Conservation (phyloP, 2,113 vertebrate species). For the Polyodon spathula region DNA sequence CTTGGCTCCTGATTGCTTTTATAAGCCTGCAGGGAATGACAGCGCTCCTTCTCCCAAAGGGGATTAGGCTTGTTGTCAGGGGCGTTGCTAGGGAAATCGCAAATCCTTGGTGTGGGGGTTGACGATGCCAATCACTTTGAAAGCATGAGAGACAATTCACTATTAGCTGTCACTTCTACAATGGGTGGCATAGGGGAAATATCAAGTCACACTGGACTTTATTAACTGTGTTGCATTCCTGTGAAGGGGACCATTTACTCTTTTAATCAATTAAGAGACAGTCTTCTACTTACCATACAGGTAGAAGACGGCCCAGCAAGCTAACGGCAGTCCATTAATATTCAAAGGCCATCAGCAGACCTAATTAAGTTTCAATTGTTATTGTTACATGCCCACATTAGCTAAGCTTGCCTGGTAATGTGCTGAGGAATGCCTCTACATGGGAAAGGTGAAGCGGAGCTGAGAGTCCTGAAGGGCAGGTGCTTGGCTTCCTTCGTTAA, state of each 20-base stretch:
- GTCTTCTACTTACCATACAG: not conserved
- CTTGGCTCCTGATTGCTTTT: too few species aligned
- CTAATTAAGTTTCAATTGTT: too few species aligned
- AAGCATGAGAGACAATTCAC: slow-evolving; percentile 57
- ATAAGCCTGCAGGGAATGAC: too few species aligned
- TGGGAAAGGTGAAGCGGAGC: slow-evolving; percentile 10
- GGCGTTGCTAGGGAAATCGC: slow-evolving; percentile 39
- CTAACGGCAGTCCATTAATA: slow-evolving; percentile 11
- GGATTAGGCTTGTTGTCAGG: slow-evolving; percentile 42
- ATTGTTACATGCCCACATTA: slow-evolving; percentile 12
- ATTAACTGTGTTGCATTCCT: too few species aligned
- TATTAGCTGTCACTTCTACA: slow-evolving; percentile 53
- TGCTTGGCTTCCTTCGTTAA: slow-evolving; percentile 10
- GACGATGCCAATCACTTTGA: slow-evolving; percentile 45
- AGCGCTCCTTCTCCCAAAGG: too few species aligned
- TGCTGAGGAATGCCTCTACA: not conserved
- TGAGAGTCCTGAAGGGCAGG: slow-evolving; percentile 6
- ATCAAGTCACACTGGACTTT: not conserved
- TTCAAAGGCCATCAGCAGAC: too few species aligned
- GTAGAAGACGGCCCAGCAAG: not conserved
- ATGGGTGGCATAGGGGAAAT: slow-evolving; percentile 2
- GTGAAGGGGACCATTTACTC: too few species aligned
- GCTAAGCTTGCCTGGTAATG: slow-evolving; percentile 15
- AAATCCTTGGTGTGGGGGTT: slow-evolving; percentile 39
- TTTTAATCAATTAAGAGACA: not conserved